Base-by-base conservation (phyloP, 2,888 invertebrate genomes). In the Gnatocerus cornutus region DNA sequence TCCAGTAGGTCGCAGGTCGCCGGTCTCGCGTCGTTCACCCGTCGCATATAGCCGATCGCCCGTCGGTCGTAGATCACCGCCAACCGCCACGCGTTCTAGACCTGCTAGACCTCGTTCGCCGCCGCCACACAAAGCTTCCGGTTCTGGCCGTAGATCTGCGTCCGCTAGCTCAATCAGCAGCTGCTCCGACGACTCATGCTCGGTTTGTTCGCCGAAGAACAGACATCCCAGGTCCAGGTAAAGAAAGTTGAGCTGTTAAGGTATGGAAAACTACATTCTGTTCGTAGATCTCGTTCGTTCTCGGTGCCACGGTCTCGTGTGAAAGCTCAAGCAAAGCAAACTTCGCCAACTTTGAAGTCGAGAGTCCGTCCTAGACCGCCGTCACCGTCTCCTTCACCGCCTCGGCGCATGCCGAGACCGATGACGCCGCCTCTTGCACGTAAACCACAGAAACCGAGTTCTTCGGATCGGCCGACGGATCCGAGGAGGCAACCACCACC, bases 141-240 rank as follows among this genome's bases (percentile, higher is more conserved):
- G 64, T 27, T 73, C 79, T 21, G 77, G 78, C 61, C 76, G 83
- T n/a, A 73, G 92, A 0, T 92, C 92, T n/a, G 90, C 90, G 0
- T 90, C 91, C 0, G 91, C 90, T 1, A 93, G 93, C 37, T 92
- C 93, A 0, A 89, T 90, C 50, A 93, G 93, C 86, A 93, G 93
- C 75, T 94, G 94, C 80, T 93, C 94, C 0, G 94, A 94, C 78
- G 92, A 93, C 79, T 93, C 93, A 0, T 94, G 94, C 79, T 94
- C 94, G 0, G 93, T 94, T 0, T 94, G 94, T 81, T 93, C 93
- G 0, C 93, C 92, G 4, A 87, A 89, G 82, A 86, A 85, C 48
- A 75, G 82, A 50, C 79, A 76, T 39, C 80, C 76, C n/a, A 75
- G 84, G 46, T 81, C 83, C n/a, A 82, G 85, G 83, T 84, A 68